Base-by-base conservation (phyloP, 2,797 vertebrate genomes). In the Meriones psammophilus region DNA sequence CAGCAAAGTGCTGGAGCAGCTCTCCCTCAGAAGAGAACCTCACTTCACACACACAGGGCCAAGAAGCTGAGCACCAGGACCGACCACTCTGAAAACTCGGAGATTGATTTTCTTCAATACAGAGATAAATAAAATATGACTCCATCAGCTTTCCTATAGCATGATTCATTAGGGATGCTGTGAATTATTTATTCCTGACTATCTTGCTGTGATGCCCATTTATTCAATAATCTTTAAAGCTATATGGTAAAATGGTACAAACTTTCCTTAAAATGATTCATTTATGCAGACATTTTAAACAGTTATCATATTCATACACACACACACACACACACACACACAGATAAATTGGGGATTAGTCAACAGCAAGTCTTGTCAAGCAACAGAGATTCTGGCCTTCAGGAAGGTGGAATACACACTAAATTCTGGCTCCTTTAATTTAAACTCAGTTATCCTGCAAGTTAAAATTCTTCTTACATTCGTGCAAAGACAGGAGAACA, bases 61-160 rank as follows among this genome's bases (percentile, higher is more conserved):
- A 22, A 36, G 60, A 8, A 33, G 79, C 22, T 71, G 42, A 94
- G 80, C 39, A 33, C 58, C 50, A 73, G 36, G 36, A 74, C 0
- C 5, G 20, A 81, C 0, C 8, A 80, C 79, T 91, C 91, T 83
- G 71, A 24, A 89, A 91, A 94, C 22, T 46, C 81, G 87, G 71
- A 92, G 54, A 97, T 79, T 92, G 92, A 96, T 97, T 97, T 96
- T 80, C 87, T 97, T 93, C 39, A 89, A 94, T 89, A 93, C 12
- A 64, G 89, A 95, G 84, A 97, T 95, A 94, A 97, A 97, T 97
- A 97, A 97, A 97, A 96, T 92, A 96, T 95, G 94, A 96, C 79
- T 30, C 66, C 74, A 91, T 81, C 2, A 0, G 87, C 83, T 73
- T 74, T 22, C 26, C 94, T 84, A 50, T 90, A 76, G 73, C 56